Conservation (phyloP, 2,797 vertebrate species). For the Helostoma temminkii region DNA sequence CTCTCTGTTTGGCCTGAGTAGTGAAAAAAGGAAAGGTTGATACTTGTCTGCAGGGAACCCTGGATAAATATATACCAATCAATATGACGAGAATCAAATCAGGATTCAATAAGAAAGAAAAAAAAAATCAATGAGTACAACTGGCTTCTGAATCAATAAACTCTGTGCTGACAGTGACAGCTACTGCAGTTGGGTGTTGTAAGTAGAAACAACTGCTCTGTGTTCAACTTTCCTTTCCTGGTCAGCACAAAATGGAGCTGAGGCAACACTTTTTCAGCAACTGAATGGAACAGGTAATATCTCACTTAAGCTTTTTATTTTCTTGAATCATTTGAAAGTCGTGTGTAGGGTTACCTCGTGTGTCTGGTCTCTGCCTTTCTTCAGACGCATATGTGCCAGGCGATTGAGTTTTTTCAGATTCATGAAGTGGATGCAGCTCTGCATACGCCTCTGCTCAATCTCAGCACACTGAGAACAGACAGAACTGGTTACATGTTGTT, state of each 20-base stretch:
- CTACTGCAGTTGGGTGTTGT: constrained; percentile 23
- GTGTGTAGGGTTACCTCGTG: constrained; percentile 88
- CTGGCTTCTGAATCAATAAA: constrained; percentile 1
- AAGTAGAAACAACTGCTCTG: constrained; percentile 25
- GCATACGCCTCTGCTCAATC: constrained; percentile 90
- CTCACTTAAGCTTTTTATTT: not conserved
- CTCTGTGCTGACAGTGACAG: constrained; percentile 32
- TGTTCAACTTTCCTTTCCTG: constrained; percentile 20
- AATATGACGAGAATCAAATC: not conserved
- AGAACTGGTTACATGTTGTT: not conserved
- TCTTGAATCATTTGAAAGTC: not conserved
- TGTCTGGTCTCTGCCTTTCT: constrained; percentile 97
- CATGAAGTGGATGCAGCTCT: constrained; percentile 97
- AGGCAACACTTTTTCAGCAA: constrained; percentile 39
- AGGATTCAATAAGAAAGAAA: constrained; percentile 7
- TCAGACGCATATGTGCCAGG: constrained; percentile 95
- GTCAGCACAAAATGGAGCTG: constrained; percentile 44
- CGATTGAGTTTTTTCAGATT: constrained; percentile 98
- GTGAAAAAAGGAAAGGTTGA: constrained; percentile 4
- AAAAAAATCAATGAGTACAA: constrained; percentile 8
- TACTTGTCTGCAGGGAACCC: not conserved
- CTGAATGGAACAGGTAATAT: constrained; percentile 4
- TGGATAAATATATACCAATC: not conserved
- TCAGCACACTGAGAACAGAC: constrained; percentile 84
- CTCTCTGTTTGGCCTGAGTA: constrained; percentile 93